Evolutionary conservation across 2,797 vertebrate genomes (phyloP).

Genomic region (Peromyscus aztecus): DNA sequence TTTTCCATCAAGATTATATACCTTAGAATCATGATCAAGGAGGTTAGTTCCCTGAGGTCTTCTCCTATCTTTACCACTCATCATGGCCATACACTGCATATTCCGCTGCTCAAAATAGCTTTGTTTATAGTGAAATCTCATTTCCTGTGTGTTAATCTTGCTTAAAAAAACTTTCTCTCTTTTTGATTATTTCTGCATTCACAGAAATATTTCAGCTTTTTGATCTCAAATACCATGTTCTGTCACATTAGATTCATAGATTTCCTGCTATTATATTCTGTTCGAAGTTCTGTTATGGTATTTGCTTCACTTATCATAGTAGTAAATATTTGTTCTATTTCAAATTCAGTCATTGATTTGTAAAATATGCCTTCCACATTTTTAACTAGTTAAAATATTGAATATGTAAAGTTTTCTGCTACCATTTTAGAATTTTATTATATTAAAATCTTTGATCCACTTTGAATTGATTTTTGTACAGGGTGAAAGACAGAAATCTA

Average conservation of each 20-base stretch:
- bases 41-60: neutral
- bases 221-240: neutral
- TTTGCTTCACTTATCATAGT: neutral
- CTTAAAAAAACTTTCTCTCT: neutral
- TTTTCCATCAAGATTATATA: neutral
- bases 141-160: neutral
- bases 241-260: neutral
- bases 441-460: neutral
- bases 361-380: neutral
- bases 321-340: neutral
- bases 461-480: neutral
- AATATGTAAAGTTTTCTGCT: neutral
- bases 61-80: neutral
- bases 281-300: neutral
- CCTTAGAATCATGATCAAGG: neutral
- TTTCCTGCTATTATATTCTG: neutral
- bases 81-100: neutral
- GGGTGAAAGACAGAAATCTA: neutral
- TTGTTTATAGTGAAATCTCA: conserved; percentile 14
- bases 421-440: neutral
- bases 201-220: neutral
- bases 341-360: neutral
- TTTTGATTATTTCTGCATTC: neutral
- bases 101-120: neutral
- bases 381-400: neutral